A percentile compares a stretch with the other conserved stretches of the same genome.
Evolutionary conservation across 2,888 invertebrate species (phyloP).

Genomic region (Chrysotoxum bicinctum): DNA sequence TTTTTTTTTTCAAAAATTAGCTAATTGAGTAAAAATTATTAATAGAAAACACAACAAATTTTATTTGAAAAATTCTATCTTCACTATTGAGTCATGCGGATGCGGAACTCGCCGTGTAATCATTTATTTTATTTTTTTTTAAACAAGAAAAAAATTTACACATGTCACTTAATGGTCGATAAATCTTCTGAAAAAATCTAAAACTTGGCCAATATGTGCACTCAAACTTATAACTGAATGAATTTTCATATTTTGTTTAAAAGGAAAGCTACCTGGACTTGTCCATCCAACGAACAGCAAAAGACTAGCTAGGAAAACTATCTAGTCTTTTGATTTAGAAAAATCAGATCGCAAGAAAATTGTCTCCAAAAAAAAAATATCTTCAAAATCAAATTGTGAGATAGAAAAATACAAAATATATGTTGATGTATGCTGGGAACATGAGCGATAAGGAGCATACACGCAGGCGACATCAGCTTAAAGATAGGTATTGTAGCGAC

Average conservation of each 20-base stretch:
- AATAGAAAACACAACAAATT: slow-evolving; percentile 39
- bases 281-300: slow-evolving; percentile 65
- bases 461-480: slow-evolving; percentile 47
- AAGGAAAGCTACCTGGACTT: slow-evolving; percentile 63
- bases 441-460: slow-evolving; percentile 47
- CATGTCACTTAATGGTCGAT: slow-evolving; percentile 53
- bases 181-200: slow-evolving; percentile 27
- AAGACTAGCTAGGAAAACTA: slow-evolving; percentile 48
- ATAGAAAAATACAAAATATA: slow-evolving; percentile 13
- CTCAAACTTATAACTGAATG: background rate
- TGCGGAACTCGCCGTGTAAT: slow-evolving; percentile 6
- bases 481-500: slow-evolving; percentile 43
- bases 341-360: slow-evolving; percentile 39
- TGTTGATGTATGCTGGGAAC: slow-evolving; percentile 29
- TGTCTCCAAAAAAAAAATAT: slow-evolving; percentile 36
- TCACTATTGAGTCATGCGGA: slow-evolving; percentile 49
- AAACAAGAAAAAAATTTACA: slow-evolving; percentile 31
- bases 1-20: slow-evolving; percentile 34
- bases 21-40: slow-evolving; percentile 39
- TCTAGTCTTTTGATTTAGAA: slow-evolving; percentile 26
- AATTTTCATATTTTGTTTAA: background rate
- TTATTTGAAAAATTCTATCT: slow-evolving; percentile 35
- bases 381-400: slow-evolving; percentile 18
- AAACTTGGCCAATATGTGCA: slow-evolving; percentile 47
- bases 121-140: slow-evolving; percentile 7